Conservation (phyloP, 2,797 vertebrate genomes). For the Lagodon rhomboides region DNA sequence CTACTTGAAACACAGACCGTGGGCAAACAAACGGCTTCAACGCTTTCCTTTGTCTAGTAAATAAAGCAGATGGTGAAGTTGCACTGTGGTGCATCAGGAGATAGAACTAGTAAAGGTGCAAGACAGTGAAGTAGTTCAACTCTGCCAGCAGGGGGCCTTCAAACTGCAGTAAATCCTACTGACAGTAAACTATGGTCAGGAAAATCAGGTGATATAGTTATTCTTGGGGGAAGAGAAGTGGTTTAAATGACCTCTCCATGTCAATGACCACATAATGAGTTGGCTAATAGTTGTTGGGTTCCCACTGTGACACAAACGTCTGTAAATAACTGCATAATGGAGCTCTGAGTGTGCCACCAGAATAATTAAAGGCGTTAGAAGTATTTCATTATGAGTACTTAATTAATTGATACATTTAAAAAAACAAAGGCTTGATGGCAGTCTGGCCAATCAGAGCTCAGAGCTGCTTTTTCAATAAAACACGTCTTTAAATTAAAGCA, state of each 20-base stretch:
- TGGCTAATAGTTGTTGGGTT: neutral
- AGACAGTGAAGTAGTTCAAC: neutral
- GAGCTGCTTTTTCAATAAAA: too few relatives aligned
- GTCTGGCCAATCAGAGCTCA: neutral
- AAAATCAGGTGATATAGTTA: neutral
- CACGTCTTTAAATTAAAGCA: neutral
- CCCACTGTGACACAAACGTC: neutral
- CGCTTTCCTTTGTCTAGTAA: neutral
- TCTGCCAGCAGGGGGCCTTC: conserved; percentile 16
- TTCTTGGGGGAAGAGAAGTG: too few relatives aligned
- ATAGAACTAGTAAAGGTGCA: neutral
- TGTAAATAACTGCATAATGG: neutral
- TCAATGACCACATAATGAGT: neutral
- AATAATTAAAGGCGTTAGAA: neutral
- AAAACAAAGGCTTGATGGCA: neutral
- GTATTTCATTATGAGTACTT: neutral
- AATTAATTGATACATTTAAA: neutral
- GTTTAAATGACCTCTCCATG: conserved; percentile 4
- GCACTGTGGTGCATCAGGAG: neutral
- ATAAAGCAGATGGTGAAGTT: conserved; percentile 19
- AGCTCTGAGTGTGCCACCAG: neutral
- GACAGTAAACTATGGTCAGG: neutral
- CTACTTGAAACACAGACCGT: conserved; percentile 9
- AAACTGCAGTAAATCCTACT: neutral
- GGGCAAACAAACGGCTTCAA: neutral